These are phyloP conservation scores for Phoenoteleia sp. DNA, from an alignment of 2,888 invertebrate genomes.

Conservation along the genomic window DNA sequence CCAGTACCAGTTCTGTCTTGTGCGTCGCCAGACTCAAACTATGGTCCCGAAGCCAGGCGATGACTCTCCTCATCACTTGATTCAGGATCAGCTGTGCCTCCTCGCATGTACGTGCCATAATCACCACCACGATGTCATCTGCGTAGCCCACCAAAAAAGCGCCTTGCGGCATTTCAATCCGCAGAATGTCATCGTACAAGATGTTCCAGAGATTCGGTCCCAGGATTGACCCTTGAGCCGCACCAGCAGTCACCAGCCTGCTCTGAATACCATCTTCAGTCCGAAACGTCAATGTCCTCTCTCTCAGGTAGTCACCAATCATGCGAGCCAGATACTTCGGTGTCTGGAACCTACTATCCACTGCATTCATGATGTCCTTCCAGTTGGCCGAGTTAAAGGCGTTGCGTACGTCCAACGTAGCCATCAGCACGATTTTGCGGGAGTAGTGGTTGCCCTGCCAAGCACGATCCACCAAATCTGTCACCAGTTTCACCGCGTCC, in stretches of 20 bases:
- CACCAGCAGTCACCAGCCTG: background rate
- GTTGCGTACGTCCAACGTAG: conserved; percentile 31
- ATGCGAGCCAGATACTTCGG: background rate
- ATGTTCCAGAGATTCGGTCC: conserved; percentile 2
- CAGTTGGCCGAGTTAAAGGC: conserved; percentile 2
- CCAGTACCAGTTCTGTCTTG: conserved; percentile 61
- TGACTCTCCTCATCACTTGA: conserved; percentile 19
- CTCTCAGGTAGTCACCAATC: background rate
- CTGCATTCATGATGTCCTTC: conserved; percentile 37
- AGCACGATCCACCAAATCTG: conserved; percentile 31
- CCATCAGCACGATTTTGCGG: conserved; percentile 34
- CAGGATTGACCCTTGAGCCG: background rate
- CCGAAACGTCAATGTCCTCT: background rate
- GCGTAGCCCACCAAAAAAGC: conserved; percentile 11
- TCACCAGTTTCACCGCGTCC: conserved; percentile 50
- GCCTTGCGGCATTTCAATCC: background rate
- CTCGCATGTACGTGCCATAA: background rate
- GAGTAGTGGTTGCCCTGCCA: conserved; percentile 55
- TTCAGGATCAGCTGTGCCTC: conserved; percentile 17
- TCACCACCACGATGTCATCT: background rate
- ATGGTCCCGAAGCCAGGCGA: conserved; percentile 12
- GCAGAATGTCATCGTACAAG: background rate
- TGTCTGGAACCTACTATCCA: background rate
- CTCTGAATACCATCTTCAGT: background rate
- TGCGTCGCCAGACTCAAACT: conserved; percentile 49